A percentile compares a stretch with the other conserved stretches of the same genome.
Evolutionary conservation across 2,797 vertebrate species (phyloP).

Genomic region (Gymnocypris eckloni): DNA sequence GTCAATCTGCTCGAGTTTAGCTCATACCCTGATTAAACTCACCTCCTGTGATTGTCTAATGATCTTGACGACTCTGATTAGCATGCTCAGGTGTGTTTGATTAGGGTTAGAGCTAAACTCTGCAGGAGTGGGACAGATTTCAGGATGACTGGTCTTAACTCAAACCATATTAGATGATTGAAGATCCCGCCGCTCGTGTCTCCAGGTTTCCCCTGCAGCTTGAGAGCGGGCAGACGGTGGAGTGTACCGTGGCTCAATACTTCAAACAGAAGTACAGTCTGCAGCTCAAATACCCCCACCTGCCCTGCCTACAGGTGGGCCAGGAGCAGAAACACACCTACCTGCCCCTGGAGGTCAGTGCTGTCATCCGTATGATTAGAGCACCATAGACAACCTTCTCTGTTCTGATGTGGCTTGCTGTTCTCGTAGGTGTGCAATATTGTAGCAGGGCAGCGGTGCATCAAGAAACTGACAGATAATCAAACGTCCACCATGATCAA

Average conservation of each 20-base stretch:
- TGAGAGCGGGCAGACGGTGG: constrained; percentile 98
- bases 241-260: constrained; percentile 99
- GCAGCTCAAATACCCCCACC: constrained; percentile 98
- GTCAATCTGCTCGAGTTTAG: too few species aligned
- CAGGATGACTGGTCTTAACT: too few species aligned
- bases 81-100: too few species aligned
- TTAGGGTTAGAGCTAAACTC: too few species aligned
- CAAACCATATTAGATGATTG: too few species aligned
- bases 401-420: neutral
- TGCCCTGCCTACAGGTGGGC: constrained; percentile 97
- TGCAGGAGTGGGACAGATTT: too few species aligned
- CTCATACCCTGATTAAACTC: too few species aligned
- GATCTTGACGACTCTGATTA: too few species aligned
- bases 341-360: constrained; percentile 95
- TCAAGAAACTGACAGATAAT: constrained; percentile 99
- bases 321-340: constrained; percentile 99
- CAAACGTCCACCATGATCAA: constrained; percentile 99
- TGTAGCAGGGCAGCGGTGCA: constrained; percentile 95
- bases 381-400: neutral
- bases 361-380: neutral
- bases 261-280: constrained; percentile 99
- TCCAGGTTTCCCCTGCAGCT: constrained; percentile 95
- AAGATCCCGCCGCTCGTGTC: neutral
- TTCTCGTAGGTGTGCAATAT: constrained; percentile 93
- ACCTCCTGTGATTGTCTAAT: too few species aligned